A percentile compares a stretch with the other conserved stretches of the same genome.
Conservation (phyloP, 2,113 vertebrate genomes). For the Colossoma macropomum region DNA sequence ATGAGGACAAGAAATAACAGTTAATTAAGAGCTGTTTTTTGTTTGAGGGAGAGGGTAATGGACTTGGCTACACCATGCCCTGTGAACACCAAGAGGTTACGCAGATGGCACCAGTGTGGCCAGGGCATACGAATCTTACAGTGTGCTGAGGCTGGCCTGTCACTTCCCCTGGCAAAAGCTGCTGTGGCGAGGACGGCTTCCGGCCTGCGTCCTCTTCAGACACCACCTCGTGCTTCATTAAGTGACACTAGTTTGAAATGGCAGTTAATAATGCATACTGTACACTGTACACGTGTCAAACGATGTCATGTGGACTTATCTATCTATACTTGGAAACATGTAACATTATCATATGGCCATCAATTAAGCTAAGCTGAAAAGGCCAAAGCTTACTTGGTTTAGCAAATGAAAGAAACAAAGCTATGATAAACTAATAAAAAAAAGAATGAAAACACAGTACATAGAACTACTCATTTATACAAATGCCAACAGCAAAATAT, state of each 20-base stretch:
- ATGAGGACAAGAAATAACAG: conserved; percentile 53
- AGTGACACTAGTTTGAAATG: conserved; percentile 74
- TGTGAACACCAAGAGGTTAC: conserved; percentile 55
- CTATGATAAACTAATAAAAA: conserved; percentile 24
- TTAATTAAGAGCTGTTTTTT: conserved; percentile 41
- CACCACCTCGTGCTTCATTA: conserved; percentile 72
- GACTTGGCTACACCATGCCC: conserved; percentile 39
- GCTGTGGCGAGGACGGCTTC: conserved; percentile 68
- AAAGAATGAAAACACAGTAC: conserved; percentile 4
- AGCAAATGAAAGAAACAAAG: conserved; percentile 28
- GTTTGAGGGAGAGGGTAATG: conserved; percentile 53
- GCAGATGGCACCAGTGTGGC: conserved; percentile 57
- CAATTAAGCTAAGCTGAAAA: conserved; percentile 33
- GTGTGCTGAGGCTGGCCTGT: conserved; percentile 68
- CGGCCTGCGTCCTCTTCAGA: conserved; percentile 70
- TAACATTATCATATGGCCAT: conserved; percentile 28
- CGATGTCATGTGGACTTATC: conserved; percentile 30
- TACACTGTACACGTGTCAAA: conserved; percentile 54
- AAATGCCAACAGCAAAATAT: conserved; percentile 18
- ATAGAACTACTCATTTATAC: conserved; percentile 26
- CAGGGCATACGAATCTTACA: conserved; percentile 65
- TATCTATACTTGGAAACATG: conserved; percentile 25
- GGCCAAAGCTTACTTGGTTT: conserved; percentile 28
- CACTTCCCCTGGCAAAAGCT: conserved; percentile 69
- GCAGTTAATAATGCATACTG: conserved; percentile 64